A percentile compares a stretch with the other conserved stretches of the same genome.
Conservation (phyloP, 2,797 vertebrate species). For the Chelidonichthys spinosus region DNA sequence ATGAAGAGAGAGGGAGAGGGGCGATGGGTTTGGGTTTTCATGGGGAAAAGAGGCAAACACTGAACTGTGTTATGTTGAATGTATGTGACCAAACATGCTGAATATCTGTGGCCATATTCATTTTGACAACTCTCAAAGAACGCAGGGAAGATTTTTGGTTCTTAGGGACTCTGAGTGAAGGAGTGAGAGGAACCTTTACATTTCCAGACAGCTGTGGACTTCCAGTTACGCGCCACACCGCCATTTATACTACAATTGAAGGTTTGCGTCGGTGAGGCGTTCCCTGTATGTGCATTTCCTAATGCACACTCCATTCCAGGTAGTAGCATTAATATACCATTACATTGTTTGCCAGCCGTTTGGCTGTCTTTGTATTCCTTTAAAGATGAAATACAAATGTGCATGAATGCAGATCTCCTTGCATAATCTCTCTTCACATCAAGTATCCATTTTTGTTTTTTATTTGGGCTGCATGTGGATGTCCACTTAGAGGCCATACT, state of each 20-base stretch:
- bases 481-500: not conserved
- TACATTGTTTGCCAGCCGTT: not conserved
- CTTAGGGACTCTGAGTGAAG: not conserved
- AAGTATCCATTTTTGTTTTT: too few relatives aligned
- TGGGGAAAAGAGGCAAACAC: constrained; percentile 3
- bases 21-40: constrained; percentile 13
- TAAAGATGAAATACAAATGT: not conserved
- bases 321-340: not conserved
- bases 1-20: constrained; percentile 15
- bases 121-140: not conserved
- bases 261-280: too few relatives aligned
- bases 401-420: too few relatives aligned
- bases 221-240: too few relatives aligned
- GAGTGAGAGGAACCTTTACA: not conserved
- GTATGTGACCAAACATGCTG: constrained; percentile 25
- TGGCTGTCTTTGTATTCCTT: not conserved
- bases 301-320: not conserved
- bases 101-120: constrained; percentile 1
- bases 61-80: constrained; percentile 17
- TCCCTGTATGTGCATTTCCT: not conserved
- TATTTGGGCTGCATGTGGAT: too few relatives aligned
- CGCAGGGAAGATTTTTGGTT: not conserved
- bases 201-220: too few relatives aligned
- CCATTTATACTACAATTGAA: too few relatives aligned
- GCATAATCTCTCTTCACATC: too few relatives aligned